Base-by-base conservation (phyloP, 2,113 vertebrate genomes). In the Tangachromis dhanisi region DNA sequence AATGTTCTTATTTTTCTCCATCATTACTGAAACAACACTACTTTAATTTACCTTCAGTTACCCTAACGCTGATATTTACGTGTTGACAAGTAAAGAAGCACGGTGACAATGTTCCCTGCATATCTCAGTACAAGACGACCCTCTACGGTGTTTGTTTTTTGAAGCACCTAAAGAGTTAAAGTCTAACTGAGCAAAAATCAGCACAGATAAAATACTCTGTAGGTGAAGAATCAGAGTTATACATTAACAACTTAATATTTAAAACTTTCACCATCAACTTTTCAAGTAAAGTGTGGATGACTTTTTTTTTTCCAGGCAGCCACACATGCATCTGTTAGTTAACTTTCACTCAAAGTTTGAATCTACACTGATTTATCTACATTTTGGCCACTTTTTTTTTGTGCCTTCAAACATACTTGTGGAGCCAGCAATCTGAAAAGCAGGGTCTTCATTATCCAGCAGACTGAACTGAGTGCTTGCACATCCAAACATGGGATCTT, bases 401-500 rank as follows among this genome's bases (percentile, higher is more conserved):
- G 61, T 71, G 16, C 68, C 54, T 80, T 11, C 19, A 12, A 35
- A 88, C 86, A 85, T 91, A 99, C 98, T 98, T 98, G 98, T 96
- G 95, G 98, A 96, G 94, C 96, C 97, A 95, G 97, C 95, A 94
- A 98, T 97, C 92, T 97, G 97, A 96, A 98, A 98, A 97, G 97
- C 97, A 89, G 97, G 85, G 84, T 98, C 98, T 96, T 98, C 98
- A 93, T 97, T 98, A 96, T 99, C 98, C 97, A 99, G 96, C 95
- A 98, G 97, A 95, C 97, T 98, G 96, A 99, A 99, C 96, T 99
- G 98, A 95, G 98, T 95, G 96, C 97, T 99, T 95, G 98, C 97
- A 96, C 98, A 99, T 95, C 98, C 99, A 97, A 99, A 98, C 99
- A 99, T 99, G 93, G 99, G 99, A 97, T 99, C 99, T 97, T 99